Conservation (phyloP, 2,113 vertebrate genomes). For the Tupaia chinensis region DNA sequence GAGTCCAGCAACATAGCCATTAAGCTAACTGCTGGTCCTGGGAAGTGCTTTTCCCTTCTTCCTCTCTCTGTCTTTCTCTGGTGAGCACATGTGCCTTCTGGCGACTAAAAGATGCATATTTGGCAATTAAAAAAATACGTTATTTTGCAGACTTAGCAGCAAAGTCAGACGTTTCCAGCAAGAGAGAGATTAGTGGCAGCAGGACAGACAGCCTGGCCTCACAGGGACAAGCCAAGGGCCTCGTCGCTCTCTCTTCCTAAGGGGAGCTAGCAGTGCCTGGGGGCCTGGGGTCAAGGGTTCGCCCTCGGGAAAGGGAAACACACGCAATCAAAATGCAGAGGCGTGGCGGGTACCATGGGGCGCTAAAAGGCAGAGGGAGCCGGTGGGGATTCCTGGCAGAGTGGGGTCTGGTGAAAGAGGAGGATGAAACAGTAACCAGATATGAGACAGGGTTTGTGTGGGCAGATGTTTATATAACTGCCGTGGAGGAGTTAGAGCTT, state of each 20-base stretch:
- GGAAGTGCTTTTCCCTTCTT: too few relatives aligned
- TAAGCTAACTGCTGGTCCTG: too few relatives aligned
- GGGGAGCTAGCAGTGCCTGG: not conserved
- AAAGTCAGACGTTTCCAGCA: not conserved
- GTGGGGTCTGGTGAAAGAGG: accelerated
- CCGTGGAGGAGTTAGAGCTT: not conserved
- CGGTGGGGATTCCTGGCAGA: not conserved
- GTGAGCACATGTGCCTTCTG: too few relatives aligned
- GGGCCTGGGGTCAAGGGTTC: not conserved
- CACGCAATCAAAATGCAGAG: not conserved
- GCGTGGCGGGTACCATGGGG: not conserved
- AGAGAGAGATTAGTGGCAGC: not conserved
- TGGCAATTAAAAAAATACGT: not conserved
- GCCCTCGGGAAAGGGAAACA: constrained; percentile 1
- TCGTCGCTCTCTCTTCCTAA: not conserved
- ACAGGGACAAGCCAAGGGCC: not conserved
- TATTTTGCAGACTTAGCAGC: not conserved
- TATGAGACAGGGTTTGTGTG: not conserved
- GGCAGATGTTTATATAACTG: not conserved
- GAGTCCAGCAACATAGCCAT: too few relatives aligned
- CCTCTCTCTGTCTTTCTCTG: too few relatives aligned
- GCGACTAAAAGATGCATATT: too few relatives aligned
- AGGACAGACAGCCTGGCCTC: not conserved
- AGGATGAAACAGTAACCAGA: constrained; percentile 13
- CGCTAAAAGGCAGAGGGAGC: constrained; percentile 22